Base-by-base conservation (phyloP, 2,888 invertebrate species). In the Pyrrhia umbra region DNA sequence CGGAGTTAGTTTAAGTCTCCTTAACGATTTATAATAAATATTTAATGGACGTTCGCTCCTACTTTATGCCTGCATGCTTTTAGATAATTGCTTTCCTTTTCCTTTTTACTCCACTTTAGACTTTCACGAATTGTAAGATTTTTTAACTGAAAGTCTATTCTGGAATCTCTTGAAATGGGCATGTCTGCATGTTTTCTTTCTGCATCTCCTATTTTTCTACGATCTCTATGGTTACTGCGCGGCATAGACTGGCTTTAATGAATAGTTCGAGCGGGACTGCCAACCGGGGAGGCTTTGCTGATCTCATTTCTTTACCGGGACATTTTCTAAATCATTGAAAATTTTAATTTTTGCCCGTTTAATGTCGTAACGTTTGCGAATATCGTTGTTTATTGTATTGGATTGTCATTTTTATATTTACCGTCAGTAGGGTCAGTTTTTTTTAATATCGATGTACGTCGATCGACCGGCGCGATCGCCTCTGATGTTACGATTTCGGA, bases 191-290 rank as follows among this genome's bases (percentile, higher is more conserved):
- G 94, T 86, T 91, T 73, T 89, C 91, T 90, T 84, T 89, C 88
- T 92, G 94, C 93, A 93, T 93, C 87, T 90, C 83, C 90, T 92
- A 82, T 85, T 90, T 90, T 93, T 92, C 93, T 94, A 95, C 95
- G 95, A 95, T 95, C 93, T 95, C 95, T 95, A 95, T 95, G 95
- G 95, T 95, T 95, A 95, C 95, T 94, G 95, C 94, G 95, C 92
- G 95, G 95, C 95, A 93, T 94, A 95, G 93, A 92, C 87, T 94
- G 92, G 95, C 95, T 94, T 94, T 89, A 77, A 90, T 82, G 75
- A 87, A 87, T 93, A 93, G 92, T 92, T 90, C 90, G 85, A 87
- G 84, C 87, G 89, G 89, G 89, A 89, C 87, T 89, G 88, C 89
- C 89, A 89, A 87, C 83, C 83, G 87, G 82, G 77, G 86, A 89